These are phyloP conservation scores for Himalopsyche kuldschensis DNA, from an alignment of 2,888 invertebrate species.

Conservation along the genomic window DNA sequence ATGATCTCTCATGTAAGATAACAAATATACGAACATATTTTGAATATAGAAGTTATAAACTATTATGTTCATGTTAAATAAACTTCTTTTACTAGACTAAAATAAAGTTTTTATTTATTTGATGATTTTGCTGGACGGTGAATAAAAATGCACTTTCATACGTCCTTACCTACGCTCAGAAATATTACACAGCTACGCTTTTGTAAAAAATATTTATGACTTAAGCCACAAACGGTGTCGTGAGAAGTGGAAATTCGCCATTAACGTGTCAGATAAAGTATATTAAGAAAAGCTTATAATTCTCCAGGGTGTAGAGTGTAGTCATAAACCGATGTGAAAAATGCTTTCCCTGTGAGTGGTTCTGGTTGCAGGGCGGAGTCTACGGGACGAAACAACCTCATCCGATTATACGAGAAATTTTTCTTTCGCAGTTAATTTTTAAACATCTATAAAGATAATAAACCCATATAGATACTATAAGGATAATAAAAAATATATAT, in stretches of 20 bases:
- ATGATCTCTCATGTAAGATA: too few species aligned
- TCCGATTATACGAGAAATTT: neutral
- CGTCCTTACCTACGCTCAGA: neutral
- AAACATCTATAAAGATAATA: too few species aligned
- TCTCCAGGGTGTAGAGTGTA: neutral
- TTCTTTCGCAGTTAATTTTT: too few species aligned
- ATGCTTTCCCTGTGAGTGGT: neutral
- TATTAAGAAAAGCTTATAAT: neutral
- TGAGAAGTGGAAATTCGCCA: neutral
- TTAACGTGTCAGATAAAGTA: neutral
- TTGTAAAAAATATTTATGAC: neutral
- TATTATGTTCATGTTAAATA: too few species aligned
- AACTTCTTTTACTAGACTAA: too few species aligned
- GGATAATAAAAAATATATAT: too few species aligned
- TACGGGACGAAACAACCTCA: neutral
- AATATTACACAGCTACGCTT: neutral
- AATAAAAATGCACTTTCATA: neutral
- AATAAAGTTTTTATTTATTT: too few species aligned
- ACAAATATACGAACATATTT: too few species aligned
- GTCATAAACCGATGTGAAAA: neutral
- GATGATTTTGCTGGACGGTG: neutral
- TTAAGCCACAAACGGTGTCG: neutral
- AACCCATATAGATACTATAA: too few species aligned
- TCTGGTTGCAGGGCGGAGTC: neutral
- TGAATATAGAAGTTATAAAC: too few species aligned